A percentile compares a stretch with the other conserved stretches of the same genome.
phyloP scores from a whole-genome alignment of 2,888 invertebrate genomes.

The Phymatocera aterrima region DNA sequence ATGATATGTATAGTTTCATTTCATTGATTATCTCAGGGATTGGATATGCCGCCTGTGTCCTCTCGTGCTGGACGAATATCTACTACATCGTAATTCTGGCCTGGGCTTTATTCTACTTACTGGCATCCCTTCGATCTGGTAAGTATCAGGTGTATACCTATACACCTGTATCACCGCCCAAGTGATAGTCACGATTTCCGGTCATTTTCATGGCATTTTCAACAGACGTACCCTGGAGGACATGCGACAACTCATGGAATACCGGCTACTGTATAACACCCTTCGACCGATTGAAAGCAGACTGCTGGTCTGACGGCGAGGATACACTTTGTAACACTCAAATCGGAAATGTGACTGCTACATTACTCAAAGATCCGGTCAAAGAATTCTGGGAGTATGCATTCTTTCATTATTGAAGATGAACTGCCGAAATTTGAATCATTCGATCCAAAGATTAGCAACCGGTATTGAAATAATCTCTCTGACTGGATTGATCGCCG shows the following conservation, averaged over 20 bases:
- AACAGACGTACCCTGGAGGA: conserved; percentile 94
- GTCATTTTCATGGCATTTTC: not conserved
- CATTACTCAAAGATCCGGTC: conserved; percentile 91
- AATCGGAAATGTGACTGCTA: conserved; percentile 82
- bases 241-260: conserved; percentile 97
- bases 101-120: conserved; percentile 98
- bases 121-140: conserved; percentile 91
- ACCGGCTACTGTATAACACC: conserved; percentile 92
- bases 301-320: conserved; percentile 82
- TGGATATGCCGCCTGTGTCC: conserved; percentile 97
- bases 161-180: not conserved
- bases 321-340: conserved; percentile 79
- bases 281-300: conserved; percentile 84
- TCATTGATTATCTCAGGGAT: conserved; percentile 80
- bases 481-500: conserved; percentile 21
- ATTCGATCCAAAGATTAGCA: not conserved
- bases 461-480: not conserved
- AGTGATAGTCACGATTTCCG: not conserved
- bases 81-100: conserved; percentile 99
- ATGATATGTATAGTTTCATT: not conserved
- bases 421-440: not conserved
- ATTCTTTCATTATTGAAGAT: conserved; percentile 9
- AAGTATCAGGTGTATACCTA: conserved; percentile 65
- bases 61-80: conserved; percentile 99
- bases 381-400: conserved; percentile 99